A percentile compares a stretch with the other conserved stretches of the same genome.
phyloP scores from a whole-genome alignment of 2,888 invertebrate species.

The Drosophila rellima region DNA sequence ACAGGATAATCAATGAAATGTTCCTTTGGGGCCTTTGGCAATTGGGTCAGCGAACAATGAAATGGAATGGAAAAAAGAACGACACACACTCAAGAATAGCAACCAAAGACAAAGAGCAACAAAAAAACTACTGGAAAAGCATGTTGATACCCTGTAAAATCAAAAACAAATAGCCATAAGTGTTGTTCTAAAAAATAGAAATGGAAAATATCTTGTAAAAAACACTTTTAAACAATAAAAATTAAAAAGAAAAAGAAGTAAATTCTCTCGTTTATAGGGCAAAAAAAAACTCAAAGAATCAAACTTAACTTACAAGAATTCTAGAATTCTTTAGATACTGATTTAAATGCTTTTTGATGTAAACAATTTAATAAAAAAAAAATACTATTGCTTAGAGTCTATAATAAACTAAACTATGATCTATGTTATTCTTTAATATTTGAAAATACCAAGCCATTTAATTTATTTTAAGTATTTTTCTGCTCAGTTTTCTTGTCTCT shows the following conservation, averaged over 20 bases:
- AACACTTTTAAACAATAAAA: not conserved
- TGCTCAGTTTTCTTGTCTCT: not conserved
- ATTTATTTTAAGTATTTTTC: not conserved
- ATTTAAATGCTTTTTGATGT: no score
- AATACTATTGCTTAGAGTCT: no score
- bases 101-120: not conserved
- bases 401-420: no score
- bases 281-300: no score
- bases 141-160: slow-evolving; percentile 10
- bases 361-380: no score
- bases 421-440: no score
- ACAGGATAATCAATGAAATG: slow-evolving; percentile 52
- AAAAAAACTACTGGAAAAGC: not conserved
- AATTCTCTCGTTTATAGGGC: not conserved
- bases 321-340: no score
- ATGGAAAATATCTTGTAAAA: not conserved
- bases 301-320: no score
- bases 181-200: not conserved
- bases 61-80: slow-evolving; percentile 19
- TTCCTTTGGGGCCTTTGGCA: slow-evolving; percentile 20
- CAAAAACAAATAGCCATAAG: not conserved
- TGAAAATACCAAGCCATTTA: no score
- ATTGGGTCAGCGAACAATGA: slow-evolving; percentile 43
- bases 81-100: slow-evolving; percentile 14
- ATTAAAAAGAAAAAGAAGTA: not conserved